Conservation (phyloP, 2,888 invertebrate genomes). For the Salpingus planirostris region DNA sequence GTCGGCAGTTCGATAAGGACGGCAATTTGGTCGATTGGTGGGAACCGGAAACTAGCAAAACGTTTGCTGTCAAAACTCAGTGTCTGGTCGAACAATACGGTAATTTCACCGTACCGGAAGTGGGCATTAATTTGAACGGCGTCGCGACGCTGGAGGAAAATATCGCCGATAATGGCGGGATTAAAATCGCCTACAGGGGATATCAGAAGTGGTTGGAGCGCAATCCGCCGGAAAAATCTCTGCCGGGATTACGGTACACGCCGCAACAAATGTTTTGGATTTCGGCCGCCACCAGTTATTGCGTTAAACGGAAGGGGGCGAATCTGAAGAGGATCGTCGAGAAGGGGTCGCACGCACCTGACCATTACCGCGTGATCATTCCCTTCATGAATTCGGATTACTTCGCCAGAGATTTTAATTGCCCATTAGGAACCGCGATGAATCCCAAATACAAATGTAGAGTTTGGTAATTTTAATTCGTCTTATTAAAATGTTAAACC, state of each 20-base stretch:
- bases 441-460: slow-evolving; percentile 47
- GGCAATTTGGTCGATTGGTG: slow-evolving; percentile 87
- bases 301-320: slow-evolving; percentile 40
- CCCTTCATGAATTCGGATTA: slow-evolving; percentile 48
- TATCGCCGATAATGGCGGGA: slow-evolving; percentile 83
- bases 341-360: slow-evolving; percentile 61
- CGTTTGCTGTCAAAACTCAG: slow-evolving; percentile 65
- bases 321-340: slow-evolving; percentile 56
- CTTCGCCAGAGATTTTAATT: slow-evolving; percentile 48
- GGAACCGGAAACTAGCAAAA: slow-evolving; percentile 65
- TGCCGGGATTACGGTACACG: slow-evolving; percentile 60
- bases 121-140: slow-evolving; percentile 52
- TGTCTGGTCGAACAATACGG: slow-evolving; percentile 85
- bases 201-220: slow-evolving; percentile 60
- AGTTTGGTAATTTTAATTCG: too few relatives aligned
- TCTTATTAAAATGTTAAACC: too few relatives aligned
- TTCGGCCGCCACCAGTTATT: slow-evolving; percentile 67
- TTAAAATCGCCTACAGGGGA: slow-evolving; percentile 75
- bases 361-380: slow-evolving; percentile 41
- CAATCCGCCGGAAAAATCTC: slow-evolving; percentile 51
- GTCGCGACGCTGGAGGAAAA: slow-evolving; percentile 32
- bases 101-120: slow-evolving; percentile 67
- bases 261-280: slow-evolving; percentile 70
- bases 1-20: slow-evolving; percentile 76
- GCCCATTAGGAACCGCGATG: slow-evolving; percentile 45